Conservation (phyloP, 2,888 invertebrate genomes). For the Cecidostiba fungosa region DNA sequence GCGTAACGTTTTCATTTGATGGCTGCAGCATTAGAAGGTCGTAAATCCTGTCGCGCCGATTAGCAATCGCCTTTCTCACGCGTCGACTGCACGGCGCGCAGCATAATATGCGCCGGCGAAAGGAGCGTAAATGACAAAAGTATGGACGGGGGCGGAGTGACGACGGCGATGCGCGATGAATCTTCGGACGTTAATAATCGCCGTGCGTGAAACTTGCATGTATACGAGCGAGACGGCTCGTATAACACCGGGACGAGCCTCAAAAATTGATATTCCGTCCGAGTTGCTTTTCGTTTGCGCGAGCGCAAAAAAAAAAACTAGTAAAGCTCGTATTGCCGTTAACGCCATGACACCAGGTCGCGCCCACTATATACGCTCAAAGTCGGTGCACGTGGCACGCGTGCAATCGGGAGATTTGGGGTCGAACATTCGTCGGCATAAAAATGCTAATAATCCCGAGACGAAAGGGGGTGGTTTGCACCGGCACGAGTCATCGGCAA, state of each 20-base stretch:
- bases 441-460: conserved; percentile 62
- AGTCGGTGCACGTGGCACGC: conserved; percentile 41
- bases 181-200: conserved; percentile 66
- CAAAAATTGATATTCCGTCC: background rate
- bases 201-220: conserved; percentile 58
- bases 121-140: conserved; percentile 50
- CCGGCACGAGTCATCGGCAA: conserved; percentile 53
- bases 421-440: conserved; percentile 47
- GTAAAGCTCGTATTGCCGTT: background rate
- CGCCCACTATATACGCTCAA: background rate
- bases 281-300: background rate
- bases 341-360: background rate
- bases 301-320: background rate
- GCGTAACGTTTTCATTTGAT: conserved; percentile 61
- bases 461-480: background rate
- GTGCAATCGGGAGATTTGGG: conserved; percentile 35
- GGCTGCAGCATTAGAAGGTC: conserved; percentile 54
- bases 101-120: conserved; percentile 10
- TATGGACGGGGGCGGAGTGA: conserved; percentile 6
- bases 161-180: conserved; percentile 60
- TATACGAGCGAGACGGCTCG: background rate
- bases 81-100: conserved; percentile 59
- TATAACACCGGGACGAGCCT: background rate
- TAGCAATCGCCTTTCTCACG: conserved; percentile 59
- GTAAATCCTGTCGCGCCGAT: conserved; percentile 50